Evolutionary conservation across 2,797 vertebrate genomes (phyloP), one percentile per base, ranked within the genome.

Genomic region (Rallus crepitans): DNA sequence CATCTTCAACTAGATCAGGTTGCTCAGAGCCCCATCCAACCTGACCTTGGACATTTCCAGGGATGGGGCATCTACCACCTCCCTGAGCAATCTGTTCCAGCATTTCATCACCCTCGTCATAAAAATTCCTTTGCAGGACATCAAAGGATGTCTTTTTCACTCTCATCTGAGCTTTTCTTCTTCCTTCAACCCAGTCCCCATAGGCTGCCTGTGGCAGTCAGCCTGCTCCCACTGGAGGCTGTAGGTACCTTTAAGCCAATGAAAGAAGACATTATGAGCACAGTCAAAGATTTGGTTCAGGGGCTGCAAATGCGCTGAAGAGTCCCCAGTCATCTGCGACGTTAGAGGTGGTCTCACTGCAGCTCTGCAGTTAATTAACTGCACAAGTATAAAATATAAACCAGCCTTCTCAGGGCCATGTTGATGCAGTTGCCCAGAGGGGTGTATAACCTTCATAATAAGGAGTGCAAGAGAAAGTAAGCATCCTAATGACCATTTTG

Each of bases 401-500:
- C 28, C 18, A 56, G 30, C 19, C 6, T 48, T 80, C 88, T 24
- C 66, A 76, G 72, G 50, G 47, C 35, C 18, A 30, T 0, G 11
- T 56, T 82, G 77, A 92, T 95, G 63, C 73, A 89, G 63, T 60
- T 89, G 86, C 85, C 82, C 55, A 63, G 86, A 88, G 71, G 59
- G 91, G 56, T 23, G 21, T 18, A 66, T 30, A 77, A 77, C 40
- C 27, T 69, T 47, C 50, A 21, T 33, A 68, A 76, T 11, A 52
- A 68, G 25, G 52, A 76, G 39, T 4, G 27, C 82, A 50, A 78
- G 73, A 87, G 63, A 81, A 96, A 77, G 69, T 83, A 72, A 70
- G 60, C 28, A 66, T 73, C 59, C 40, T 60, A 92, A 71, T 10
- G 15, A 47, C 75, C 30, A 7, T 76, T 95, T 80, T 80, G 42